Conservation (phyloP, 2,113 vertebrate genomes). For the Oncorhynchus clarkii region DNA sequence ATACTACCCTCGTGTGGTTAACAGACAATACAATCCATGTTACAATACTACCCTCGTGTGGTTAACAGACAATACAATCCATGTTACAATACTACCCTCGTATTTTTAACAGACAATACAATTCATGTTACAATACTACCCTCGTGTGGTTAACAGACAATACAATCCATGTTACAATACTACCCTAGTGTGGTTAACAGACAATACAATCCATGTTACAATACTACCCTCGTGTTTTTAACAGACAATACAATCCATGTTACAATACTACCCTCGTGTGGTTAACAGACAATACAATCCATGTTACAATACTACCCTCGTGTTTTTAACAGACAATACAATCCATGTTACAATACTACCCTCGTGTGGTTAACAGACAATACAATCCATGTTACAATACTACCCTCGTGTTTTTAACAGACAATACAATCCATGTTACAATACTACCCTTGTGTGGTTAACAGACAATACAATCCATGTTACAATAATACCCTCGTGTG, state of each 20-base stretch:
- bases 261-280: constrained; percentile 63
- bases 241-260: not conserved
- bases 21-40: not conserved
- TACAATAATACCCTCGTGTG: constrained; percentile 63
- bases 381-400: too few relatives aligned
- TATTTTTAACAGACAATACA: constrained; percentile 41
- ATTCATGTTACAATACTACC: constrained; percentile 29
- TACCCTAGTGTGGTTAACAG: constrained; percentile 57
- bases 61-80: constrained; percentile 1
- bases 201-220: not conserved
- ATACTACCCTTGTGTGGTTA: constrained; percentile 63
- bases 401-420: constrained; percentile 57
- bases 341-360: constrained; percentile 30
- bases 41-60: constrained; percentile 63
- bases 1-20: constrained; percentile 63
- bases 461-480: not conserved
- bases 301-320: constrained; percentile 41
- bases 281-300: constrained; percentile 1
- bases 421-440: not conserved
- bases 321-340: constrained; percentile 42
- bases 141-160: constrained; percentile 46
- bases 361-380: constrained; percentile 46
- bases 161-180: too few relatives aligned
- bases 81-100: constrained; percentile 41
- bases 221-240: constrained; percentile 63